Conservation (phyloP, 2,113 vertebrate species). For the Sorex fumeus region DNA sequence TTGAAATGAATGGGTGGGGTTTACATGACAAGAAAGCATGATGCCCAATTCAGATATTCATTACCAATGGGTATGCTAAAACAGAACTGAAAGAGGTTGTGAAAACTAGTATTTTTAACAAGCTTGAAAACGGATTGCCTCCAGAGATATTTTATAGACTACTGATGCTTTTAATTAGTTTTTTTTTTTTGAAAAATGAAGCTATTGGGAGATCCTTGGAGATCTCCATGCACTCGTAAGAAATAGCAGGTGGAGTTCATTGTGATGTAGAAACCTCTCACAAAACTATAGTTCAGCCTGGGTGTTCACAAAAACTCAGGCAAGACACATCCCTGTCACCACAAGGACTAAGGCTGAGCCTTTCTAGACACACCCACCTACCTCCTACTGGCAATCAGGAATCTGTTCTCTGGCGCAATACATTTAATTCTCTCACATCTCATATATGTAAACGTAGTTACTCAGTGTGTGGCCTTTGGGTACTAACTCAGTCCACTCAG, state of each 20-base stretch:
- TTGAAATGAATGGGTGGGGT: neutral
- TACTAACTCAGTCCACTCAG: neutral
- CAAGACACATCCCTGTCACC: neutral
- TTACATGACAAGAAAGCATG: neutral
- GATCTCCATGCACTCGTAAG: neutral
- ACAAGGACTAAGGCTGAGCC: neutral
- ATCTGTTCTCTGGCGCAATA: neutral
- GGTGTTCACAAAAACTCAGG: neutral
- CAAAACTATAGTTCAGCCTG: neutral
- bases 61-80: neutral
- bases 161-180: neutral
- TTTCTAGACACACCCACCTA: neutral
- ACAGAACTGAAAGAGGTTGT: neutral
- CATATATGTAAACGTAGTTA: neutral
- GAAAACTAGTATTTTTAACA: neutral
- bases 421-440: neutral
- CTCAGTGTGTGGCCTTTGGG: neutral
- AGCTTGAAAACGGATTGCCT: neutral
- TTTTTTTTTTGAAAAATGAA: slow-evolving; percentile 43
- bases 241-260: neutral
- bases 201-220: neutral
- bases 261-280: neutral
- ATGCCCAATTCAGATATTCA: neutral
- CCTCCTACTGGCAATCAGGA: neutral
- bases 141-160: neutral